Percentiles rank a stretch among this genome's conserved stretches.
Conservation (phyloP, 1,140 invertebrate species). For the Chironomus striatipennis region DNA sequence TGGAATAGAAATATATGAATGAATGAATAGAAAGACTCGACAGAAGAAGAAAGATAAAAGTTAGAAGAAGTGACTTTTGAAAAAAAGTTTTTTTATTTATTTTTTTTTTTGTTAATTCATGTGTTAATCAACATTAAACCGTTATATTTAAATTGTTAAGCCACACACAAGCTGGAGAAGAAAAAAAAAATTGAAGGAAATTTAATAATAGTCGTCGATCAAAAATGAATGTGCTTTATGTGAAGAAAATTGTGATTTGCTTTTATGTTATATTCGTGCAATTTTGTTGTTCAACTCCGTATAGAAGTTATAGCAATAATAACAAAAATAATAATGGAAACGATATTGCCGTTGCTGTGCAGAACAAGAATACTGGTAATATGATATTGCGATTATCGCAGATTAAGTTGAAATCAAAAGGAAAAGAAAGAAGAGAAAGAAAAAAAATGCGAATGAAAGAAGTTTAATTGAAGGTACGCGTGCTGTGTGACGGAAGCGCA, state of each 20-base stretch:
- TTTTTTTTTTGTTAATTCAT: not conserved
- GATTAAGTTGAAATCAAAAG: not conserved
- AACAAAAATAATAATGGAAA: not conserved
- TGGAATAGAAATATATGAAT: not conserved
- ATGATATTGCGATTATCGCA: constrained; percentile 20
- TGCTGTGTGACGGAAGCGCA: too few relatives aligned
- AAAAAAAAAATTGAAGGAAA: not conserved
- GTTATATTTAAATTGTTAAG: not conserved
- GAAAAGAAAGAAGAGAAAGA: too few relatives aligned
- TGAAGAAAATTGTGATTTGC: not conserved
- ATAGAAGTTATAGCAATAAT: not conserved
- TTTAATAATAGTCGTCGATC: not conserved
- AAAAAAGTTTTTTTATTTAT: too few relatives aligned
- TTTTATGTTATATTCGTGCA: not conserved
- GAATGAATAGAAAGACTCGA: not conserved
- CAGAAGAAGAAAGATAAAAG: not conserved
- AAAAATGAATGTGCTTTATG: not conserved
- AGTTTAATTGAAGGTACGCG: not conserved
- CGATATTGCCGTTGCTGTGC: not conserved
- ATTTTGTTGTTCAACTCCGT: not conserved
- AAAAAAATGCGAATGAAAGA: not conserved
- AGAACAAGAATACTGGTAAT: constrained; percentile 10
- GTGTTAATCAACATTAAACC: not conserved
- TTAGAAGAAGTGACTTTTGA: not conserved
- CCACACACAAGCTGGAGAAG: too few relatives aligned